phyloP scores from a whole-genome alignment of 2,797 vertebrate species.

The Glyptemys insculpta region DNA sequence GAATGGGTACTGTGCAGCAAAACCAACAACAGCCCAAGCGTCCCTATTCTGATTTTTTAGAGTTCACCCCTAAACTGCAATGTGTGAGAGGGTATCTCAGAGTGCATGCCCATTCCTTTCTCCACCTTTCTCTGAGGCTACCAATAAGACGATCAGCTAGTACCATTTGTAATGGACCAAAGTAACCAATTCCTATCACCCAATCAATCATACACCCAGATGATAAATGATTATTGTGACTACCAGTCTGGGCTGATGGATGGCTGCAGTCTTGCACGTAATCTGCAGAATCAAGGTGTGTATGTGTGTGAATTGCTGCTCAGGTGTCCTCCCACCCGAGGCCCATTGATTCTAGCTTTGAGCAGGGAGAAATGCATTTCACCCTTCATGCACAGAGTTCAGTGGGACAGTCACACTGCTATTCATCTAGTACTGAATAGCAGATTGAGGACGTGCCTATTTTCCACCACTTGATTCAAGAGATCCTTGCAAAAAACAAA shows the following conservation, averaged over 20 bases:
- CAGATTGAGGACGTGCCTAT: conserved; percentile 3
- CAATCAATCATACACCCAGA: not conserved
- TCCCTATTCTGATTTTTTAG: too few relatives aligned
- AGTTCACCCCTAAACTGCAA: too few relatives aligned
- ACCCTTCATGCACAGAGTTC: not conserved
- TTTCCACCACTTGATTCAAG: conserved; percentile 57
- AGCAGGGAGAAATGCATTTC: not conserved
- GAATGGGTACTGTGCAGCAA: too few relatives aligned
- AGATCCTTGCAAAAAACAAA: conserved; percentile 33
- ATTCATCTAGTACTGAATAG: not conserved
- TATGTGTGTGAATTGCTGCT: not conserved
- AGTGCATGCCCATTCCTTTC: too few relatives aligned
- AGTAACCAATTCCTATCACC: not conserved
- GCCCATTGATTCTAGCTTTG: not conserved
- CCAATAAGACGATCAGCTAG: not conserved
- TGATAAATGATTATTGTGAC: not conserved
- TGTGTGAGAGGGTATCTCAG: too few relatives aligned
- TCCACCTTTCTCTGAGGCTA: too few relatives aligned
- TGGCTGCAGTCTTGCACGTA: not conserved
- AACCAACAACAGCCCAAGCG: too few relatives aligned
- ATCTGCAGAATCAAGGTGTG: not conserved
- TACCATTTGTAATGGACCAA: not conserved
- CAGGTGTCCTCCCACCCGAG: not conserved
- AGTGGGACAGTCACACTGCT: not conserved
- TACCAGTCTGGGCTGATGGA: not conserved